These are phyloP conservation scores for Nephrotoma flavescens DNA, from an alignment of 2,888 invertebrate genomes.

Conservation along the genomic window DNA sequence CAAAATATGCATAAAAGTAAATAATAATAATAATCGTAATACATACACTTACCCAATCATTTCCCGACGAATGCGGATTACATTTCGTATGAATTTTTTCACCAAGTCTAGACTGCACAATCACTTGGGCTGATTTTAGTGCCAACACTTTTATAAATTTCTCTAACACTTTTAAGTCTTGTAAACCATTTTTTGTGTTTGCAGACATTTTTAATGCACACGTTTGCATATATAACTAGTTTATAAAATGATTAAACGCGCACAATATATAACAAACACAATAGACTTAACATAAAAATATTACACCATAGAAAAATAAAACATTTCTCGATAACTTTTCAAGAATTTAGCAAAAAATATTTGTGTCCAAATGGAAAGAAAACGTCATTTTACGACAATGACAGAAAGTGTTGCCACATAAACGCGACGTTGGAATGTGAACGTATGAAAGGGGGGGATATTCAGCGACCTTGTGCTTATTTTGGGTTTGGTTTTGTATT, in stretches of 20 bases:
- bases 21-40: background rate
- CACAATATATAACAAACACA: background rate
- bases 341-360: background rate
- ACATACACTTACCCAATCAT: constrained; percentile 54
- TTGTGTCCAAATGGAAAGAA: background rate
- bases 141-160: constrained; percentile 81
- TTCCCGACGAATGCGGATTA: constrained; percentile 56
- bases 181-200: background rate
- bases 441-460: background rate
- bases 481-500: background rate
- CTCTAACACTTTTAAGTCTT: constrained; percentile 64
- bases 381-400: background rate
- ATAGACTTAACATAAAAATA: background rate
- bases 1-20: no score
- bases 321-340: background rate
- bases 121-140: constrained; percentile 77
- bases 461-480: background rate
- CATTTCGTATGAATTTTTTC: constrained; percentile 70
- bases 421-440: background rate
- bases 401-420: background rate
- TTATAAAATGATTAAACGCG: background rate
- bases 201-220: background rate
- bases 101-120: constrained; percentile 82
- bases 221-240: background rate
- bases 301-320: background rate